phyloP scores from a whole-genome alignment of 2,113 vertebrate genomes.

The Aramus guarauna region DNA sequence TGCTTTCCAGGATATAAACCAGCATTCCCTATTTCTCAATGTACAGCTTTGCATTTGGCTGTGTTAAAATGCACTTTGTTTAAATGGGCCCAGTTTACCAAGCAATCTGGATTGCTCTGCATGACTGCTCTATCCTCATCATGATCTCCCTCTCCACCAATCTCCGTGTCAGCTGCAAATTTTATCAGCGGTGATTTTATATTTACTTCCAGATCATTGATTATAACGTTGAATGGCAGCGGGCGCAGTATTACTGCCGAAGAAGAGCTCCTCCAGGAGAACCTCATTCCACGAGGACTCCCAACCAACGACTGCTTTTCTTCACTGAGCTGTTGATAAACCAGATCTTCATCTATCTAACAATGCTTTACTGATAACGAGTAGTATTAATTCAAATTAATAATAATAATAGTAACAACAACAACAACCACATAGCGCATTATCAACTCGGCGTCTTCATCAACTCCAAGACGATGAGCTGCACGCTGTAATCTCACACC shows the following conservation, averaged over 20 bases:
- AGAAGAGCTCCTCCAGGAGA: constrained; percentile 8
- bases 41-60: background rate
- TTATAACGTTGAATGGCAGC: background rate
- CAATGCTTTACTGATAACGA: background rate
- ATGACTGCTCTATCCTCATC: constrained; percentile 28
- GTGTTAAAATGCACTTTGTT: background rate
- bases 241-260: accelerated
- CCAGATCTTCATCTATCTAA: background rate
- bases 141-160: constrained; percentile 12
- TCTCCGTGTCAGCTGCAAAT: background rate
- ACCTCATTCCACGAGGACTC: background rate
- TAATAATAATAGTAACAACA: background rate
- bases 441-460: background rate
- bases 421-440: background rate
- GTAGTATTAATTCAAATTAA: background rate
- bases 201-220: constrained; percentile 43
- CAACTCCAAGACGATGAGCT: background rate
- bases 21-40: background rate
- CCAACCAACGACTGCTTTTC: background rate
- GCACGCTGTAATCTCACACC: background rate
- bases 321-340: background rate
- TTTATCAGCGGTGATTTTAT: constrained; percentile 34
- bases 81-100: background rate
- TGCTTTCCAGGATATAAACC: background rate
- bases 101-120: constrained; percentile 24